Evolutionary conservation across 2,113 vertebrate genomes (phyloP).

Genomic region (Lanius ludovicianus): DNA sequence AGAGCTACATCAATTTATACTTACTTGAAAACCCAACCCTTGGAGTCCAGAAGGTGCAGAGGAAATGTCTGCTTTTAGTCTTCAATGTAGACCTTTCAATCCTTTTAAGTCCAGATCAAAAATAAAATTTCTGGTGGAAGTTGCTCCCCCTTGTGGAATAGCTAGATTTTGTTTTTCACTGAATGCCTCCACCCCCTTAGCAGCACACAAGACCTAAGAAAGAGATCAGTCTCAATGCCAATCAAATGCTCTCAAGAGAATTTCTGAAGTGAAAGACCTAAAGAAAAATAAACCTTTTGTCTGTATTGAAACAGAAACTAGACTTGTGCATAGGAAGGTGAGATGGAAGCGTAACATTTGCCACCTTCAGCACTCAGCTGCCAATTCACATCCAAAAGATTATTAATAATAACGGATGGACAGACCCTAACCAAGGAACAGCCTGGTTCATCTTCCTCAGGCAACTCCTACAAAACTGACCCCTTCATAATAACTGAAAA

Average conservation of each 20-base stretch:
- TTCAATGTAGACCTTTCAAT: not conserved
- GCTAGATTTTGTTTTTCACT: not conserved
- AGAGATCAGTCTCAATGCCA: not conserved
- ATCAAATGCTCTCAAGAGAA: not conserved
- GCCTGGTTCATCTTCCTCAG: not conserved
- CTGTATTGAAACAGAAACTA: not conserved
- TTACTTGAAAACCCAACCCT: not conserved
- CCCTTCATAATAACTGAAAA: not conserved
- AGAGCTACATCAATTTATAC: not conserved
- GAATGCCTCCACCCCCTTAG: not conserved
- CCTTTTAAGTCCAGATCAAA: not conserved
- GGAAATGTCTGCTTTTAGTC: not conserved
- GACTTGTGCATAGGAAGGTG: not conserved
- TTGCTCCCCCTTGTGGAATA: constrained; percentile 39
- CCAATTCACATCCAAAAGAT: not conserved
- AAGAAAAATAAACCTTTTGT: not conserved
- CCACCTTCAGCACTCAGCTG: not conserved
- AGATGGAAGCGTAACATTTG: not conserved
- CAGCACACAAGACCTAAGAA: not conserved
- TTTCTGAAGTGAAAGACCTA: not conserved
- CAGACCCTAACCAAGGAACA: not conserved
- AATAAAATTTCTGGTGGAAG: not conserved
- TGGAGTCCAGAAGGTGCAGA: not conserved
- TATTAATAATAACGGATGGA: not conserved
- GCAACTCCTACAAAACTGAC: not conserved